Evolutionary conservation across 2,888 invertebrate species (phyloP).

Genomic region (Leptura quadrifasciata): DNA sequence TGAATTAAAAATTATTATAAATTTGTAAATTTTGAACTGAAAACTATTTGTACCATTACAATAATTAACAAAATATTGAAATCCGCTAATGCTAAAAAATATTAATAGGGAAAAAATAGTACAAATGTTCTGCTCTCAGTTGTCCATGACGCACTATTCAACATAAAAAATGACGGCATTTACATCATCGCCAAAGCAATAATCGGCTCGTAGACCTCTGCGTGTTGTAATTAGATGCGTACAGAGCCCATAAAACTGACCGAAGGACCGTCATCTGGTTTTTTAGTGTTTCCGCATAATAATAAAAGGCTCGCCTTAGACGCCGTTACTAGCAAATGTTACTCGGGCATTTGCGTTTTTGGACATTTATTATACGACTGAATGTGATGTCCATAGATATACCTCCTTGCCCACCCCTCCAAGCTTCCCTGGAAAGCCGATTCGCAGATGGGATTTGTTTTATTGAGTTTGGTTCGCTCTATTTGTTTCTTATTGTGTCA

Average conservation of each 20-base stretch:
- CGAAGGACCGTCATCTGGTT: constrained; percentile 77
- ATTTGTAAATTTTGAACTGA: too few species aligned
- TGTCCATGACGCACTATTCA: constrained; percentile 23
- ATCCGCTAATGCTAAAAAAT: background rate
- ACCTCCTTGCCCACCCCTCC: constrained; percentile 45
- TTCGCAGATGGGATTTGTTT: constrained; percentile 73
- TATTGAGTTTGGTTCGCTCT: constrained; percentile 73
- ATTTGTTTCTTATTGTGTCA: constrained; percentile 73
- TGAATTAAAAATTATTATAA: too few species aligned
- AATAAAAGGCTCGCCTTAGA: constrained; percentile 77
- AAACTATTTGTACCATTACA: too few species aligned
- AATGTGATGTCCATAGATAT: constrained; percentile 62
- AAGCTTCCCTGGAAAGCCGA: constrained; percentile 46
- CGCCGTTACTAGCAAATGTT: constrained; percentile 74
- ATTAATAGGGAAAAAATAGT: background rate
- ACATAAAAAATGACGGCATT: constrained; percentile 55
- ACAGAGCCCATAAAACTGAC: constrained; percentile 69
- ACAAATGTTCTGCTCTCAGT: background rate
- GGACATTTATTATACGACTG: constrained; percentile 72
- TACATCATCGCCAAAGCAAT: constrained; percentile 59
- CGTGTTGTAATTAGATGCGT: constrained; percentile 73
- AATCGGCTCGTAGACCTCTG: constrained; percentile 62
- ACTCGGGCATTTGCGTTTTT: constrained; percentile 73
- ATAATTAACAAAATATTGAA: too few species aligned
- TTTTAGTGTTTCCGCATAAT: constrained; percentile 79